Base-by-base conservation (phyloP, 1,140 invertebrate species). In the Lasioglossum baleicum region DNA sequence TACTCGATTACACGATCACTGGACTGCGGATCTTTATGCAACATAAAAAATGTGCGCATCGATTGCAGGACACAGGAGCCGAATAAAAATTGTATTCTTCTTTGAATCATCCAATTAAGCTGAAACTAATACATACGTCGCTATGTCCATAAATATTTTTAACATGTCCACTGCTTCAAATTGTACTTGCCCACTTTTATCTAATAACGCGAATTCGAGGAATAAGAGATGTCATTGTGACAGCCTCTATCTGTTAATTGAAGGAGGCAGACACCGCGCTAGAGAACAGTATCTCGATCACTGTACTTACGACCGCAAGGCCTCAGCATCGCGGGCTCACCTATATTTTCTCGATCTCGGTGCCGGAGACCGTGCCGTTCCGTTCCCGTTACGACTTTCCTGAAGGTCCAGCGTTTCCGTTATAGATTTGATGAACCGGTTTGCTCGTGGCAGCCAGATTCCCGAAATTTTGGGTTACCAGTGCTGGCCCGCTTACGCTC, bases 371-470 rank as follows among this genome's bases (percentile, higher is more conserved):
- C 44, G n/a, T 31, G n/a, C 5, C 51, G 51, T 10, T 7, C 5
- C 58, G 76, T 75, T 85, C 83, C 75, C 84, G 84, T 86, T 86
- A 86, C 22, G 51, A 73, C 64, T 76, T 83, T 80, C 72, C 66
- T n/a, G 67, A 79, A 75, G 82, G 64, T 61, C 60, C 66, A 48
- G 15, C 40, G 51, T 85, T 69, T 83, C 80, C 75, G 84, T 80
- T 85, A 85, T 65, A 85, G 70, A 79, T 86, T 64, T 82, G 80
- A 31, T 35, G 60, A 80, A 86, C 84, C 84, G 83, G 83, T 86
- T 86, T 53, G 51, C 66, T 53, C 1, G 51, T 53, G 51, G 11
- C 26, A n/a, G 44, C 48, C 40, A 80, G 63, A 85, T 85, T 86
- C 80, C 61, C 72, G 48, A 85, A 86, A 86, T 85, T 86, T 86